Evolutionary conservation across 2,797 vertebrate genomes (phyloP).

Genomic region (Sphaeramia orbicularis): DNA sequence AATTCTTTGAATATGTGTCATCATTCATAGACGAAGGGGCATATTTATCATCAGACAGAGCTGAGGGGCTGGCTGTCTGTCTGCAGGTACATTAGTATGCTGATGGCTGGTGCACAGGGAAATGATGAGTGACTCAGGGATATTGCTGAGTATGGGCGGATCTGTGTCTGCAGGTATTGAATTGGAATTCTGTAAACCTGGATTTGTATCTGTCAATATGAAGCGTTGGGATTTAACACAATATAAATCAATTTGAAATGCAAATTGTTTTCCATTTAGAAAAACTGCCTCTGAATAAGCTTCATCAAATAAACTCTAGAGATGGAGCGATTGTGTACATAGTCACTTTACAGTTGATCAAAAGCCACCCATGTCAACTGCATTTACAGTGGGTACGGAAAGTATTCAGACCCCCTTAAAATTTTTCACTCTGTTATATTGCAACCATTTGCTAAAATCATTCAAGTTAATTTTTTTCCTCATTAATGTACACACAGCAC

Average conservation of each 20-base stretch:
- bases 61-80: constrained; percentile 43
- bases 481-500: too few species aligned
- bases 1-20: constrained; percentile 52
- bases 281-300: neutral
- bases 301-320: neutral
- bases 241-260: neutral
- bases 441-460: too few species aligned
- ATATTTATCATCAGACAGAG: constrained; percentile 46
- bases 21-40: constrained; percentile 42
- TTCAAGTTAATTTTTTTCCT: too few species aligned
- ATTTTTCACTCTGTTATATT: too few species aligned
- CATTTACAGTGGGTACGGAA: too few species aligned
- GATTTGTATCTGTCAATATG: neutral
- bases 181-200: constrained; percentile 11
- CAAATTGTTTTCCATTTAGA: neutral
- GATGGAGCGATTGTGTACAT: too few species aligned
- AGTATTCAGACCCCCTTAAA: too few species aligned
- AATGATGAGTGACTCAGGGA: constrained; percentile 31
- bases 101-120: constrained; percentile 27
- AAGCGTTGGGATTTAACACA: neutral
- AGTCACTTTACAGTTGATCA: too few species aligned
- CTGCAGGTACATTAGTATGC: constrained; percentile 35
- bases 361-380: too few species aligned
- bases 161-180: constrained; percentile 15
- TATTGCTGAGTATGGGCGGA: constrained; percentile 8